Percentiles rank a stretch among this genome's conserved stretches.
Evolutionary conservation across 2,797 vertebrate species (phyloP).

Genomic region (Simalia tracyae): DNA sequence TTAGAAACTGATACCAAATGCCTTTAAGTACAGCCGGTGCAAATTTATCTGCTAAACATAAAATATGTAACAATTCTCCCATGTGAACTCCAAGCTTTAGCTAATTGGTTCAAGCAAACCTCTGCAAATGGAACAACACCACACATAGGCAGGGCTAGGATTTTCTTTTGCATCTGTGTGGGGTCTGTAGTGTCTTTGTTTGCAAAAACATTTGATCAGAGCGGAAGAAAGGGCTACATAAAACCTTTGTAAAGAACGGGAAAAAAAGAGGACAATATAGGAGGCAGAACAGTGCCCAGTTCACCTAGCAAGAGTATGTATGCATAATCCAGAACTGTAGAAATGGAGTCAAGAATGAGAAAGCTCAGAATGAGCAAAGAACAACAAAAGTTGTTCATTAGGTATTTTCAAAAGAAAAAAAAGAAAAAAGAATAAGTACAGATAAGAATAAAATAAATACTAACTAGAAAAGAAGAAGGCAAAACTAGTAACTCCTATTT

Average conservation of each 20-base stretch:
- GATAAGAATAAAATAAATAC: background rate
- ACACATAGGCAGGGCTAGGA: background rate
- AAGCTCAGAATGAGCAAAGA: background rate
- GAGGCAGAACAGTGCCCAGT: background rate
- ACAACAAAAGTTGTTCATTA: background rate
- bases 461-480: background rate
- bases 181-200: background rate
- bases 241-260: background rate
- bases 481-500: background rate
- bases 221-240: background rate
- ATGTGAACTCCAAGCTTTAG: background rate
- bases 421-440: background rate
- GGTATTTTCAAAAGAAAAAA: background rate
- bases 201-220: background rate
- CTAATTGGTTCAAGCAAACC: background rate
- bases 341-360: background rate
- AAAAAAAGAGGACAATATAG: background rate
- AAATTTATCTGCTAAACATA: background rate
- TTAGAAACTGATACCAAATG: background rate
- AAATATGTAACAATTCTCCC: background rate
- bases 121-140: background rate
- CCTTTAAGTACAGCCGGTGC: background rate
- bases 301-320: background rate
- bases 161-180: background rate
- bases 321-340: background rate